Evolutionary conservation across 2,888 invertebrate genomes (phyloP).

Genomic region (Lucinisca nassula): DNA sequence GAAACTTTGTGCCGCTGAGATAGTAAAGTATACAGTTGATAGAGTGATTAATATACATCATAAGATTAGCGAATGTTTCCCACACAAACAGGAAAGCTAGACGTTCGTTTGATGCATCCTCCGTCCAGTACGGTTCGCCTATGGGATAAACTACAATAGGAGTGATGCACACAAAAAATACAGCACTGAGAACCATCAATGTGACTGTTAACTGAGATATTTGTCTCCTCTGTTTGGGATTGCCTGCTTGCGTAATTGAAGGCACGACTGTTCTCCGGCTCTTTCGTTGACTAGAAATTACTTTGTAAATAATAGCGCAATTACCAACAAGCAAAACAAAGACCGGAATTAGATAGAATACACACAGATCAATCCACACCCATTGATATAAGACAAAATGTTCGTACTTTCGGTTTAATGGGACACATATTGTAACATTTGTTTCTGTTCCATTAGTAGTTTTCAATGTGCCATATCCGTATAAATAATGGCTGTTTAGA

Average conservation of each 20-base stretch:
- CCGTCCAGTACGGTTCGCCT: slow-evolving; percentile 62
- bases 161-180: slow-evolving; percentile 63
- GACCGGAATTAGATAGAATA: slow-evolving; percentile 62
- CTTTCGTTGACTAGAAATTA: slow-evolving; percentile 52
- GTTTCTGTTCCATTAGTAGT: slow-evolving; percentile 29
- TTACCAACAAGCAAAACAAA: slow-evolving; percentile 52
- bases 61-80: slow-evolving; percentile 49
- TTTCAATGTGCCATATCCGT: slow-evolving; percentile 43
- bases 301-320: slow-evolving; percentile 56
- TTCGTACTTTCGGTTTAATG: slow-evolving; percentile 32
- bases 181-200: slow-evolving; percentile 48
- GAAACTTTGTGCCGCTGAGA: slow-evolving; percentile 60
- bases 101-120: slow-evolving; percentile 39
- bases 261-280: slow-evolving; percentile 42
- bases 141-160: slow-evolving; percentile 64
- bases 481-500: slow-evolving; percentile 52
- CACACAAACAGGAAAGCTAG: slow-evolving; percentile 53
- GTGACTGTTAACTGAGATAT: slow-evolving; percentile 51
- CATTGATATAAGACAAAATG: slow-evolving; percentile 51
- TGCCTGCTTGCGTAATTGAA: not conserved
- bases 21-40: slow-evolving; percentile 61
- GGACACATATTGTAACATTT: slow-evolving; percentile 33
- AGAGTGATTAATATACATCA: slow-evolving; percentile 62
- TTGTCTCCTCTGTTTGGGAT: not conserved
- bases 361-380: slow-evolving; percentile 64